Evolutionary conservation across 2,797 vertebrate species (phyloP).

Genomic region (Phataginus tricuspis): DNA sequence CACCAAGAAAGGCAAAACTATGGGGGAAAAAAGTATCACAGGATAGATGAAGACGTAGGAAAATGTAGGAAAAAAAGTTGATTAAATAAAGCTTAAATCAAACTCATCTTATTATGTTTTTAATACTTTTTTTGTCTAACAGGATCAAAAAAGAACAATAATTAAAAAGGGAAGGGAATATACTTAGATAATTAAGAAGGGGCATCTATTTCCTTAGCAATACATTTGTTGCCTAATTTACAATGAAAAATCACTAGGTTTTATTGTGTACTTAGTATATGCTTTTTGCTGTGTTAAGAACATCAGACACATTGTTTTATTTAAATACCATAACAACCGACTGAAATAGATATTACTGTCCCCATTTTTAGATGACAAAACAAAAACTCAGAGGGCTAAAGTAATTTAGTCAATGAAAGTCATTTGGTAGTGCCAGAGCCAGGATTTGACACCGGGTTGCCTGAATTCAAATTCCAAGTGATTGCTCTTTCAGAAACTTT

Average conservation of each 20-base stretch:
- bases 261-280: not conserved
- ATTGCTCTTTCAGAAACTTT: not conserved
- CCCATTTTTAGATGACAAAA: not conserved
- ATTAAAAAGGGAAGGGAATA: not conserved
- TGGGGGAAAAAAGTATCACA: not conserved
- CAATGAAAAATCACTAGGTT: not conserved
- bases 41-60: not conserved
- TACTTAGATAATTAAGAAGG: not conserved
- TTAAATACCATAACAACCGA: not conserved
- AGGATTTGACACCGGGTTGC: not conserved
- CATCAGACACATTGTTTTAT: not conserved
- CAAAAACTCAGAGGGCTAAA: not conserved
- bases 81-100: slow-evolving; percentile 1
- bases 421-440: not conserved
- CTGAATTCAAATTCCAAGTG: not conserved
- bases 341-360: not conserved
- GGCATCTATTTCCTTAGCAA: not conserved
- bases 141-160: not conserved
- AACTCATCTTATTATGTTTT: not conserved
- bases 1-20: not conserved
- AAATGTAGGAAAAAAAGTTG: not conserved
- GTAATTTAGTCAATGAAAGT: not conserved
- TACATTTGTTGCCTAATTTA: not conserved
- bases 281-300: not conserved
- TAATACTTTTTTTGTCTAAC: not conserved